Evolutionary conservation across 2,113 vertebrate genomes (phyloP), one percentile per base, ranked within the genome.

Genomic region (Meleagris gallopavo): DNA sequence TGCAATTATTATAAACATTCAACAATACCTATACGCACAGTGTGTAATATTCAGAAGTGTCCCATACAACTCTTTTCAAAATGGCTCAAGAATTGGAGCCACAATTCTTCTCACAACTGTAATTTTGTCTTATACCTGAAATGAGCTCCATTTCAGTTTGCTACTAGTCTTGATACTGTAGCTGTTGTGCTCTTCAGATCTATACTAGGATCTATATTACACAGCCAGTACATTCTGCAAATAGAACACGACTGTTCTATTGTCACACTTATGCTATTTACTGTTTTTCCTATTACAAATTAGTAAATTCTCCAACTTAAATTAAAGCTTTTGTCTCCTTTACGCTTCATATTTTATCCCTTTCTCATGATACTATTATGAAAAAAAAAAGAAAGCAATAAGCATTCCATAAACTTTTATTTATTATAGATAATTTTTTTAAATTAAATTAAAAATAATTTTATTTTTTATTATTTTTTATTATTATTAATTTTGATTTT

Each of bases 1-100:
- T 76, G 38, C 19, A 73, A 58, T 77, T 90, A 17, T 60, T 61
- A 32, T 45, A 94, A 64, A 57, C 38, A 58, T 73, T 76, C 83
- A 85, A 13, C 22, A 85, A 62, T 40, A 73, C 18, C 6, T 83
- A 19, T 54, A 65, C 66, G 15, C 34, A 66, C n/a, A 46, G n/a
- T 30, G 2, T 70, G 20, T n/a, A 17, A 61, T 79, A 50, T 36
- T 73, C 17, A 77, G 50, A 38, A 10, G 74, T 24, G 9, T 54
- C 4, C 24, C 24, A 58, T 54, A 19, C 40, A 88, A 9, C 10
- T 76, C 6, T 18, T 41, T 11, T 52, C 29, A 61, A 73, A 87
- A 11, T 48, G 4, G 6, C 45, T 58, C 75, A 41, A 62, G 8
- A 11, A 54, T 3, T 34, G 19, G 17, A 65, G 4, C 7, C 52